Evolutionary conservation across 2,113 vertebrate species (phyloP).

Genomic region (Mesitornis unicolor): DNA sequence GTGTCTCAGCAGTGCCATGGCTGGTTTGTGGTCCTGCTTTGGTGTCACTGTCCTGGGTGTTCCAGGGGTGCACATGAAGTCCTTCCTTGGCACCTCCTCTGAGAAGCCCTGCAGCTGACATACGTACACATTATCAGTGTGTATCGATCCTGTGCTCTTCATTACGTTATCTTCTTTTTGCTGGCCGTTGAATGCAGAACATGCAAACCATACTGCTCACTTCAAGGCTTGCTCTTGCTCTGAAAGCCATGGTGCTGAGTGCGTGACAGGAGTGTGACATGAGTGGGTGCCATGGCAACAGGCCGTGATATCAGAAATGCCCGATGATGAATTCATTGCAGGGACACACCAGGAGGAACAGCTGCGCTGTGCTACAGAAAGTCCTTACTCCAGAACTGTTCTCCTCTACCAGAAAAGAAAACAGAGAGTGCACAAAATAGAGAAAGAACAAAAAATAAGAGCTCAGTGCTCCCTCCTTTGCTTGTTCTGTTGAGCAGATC

Average conservation of each 20-base stretch:
- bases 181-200: background rate
- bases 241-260: background rate
- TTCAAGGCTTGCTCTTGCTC: background rate
- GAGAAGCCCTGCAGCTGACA: background rate
- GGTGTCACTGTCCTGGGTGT: background rate
- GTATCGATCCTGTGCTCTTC: background rate
- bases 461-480: background rate
- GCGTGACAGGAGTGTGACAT: background rate
- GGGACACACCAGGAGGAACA: background rate
- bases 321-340: background rate
- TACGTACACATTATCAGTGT: too few relatives aligned
- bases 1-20: background rate
- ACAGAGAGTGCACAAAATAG: too few relatives aligned
- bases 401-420: background rate
- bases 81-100: background rate
- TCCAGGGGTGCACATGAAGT: background rate
- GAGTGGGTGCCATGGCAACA: background rate
- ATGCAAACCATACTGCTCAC: accelerated
- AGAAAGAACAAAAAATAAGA: background rate
- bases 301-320: background rate
- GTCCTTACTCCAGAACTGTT: background rate
- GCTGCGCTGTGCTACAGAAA: background rate
- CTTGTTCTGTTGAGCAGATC: background rate
- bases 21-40: background rate
- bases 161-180: background rate